Base-by-base conservation (phyloP, 2,888 invertebrate genomes). In the Rhingia rostrata region DNA sequence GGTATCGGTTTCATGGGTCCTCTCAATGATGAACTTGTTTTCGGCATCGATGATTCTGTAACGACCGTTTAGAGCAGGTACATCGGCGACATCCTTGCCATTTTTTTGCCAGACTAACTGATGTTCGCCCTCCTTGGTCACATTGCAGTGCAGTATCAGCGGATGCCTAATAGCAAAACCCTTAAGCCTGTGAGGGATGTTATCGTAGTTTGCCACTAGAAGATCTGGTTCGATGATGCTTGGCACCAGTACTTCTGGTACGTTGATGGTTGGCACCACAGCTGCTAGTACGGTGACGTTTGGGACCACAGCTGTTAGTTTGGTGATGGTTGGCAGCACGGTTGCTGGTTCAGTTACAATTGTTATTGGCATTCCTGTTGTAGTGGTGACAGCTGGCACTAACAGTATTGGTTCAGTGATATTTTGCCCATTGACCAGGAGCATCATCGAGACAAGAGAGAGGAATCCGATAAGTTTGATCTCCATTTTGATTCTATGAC, bases 1-100 rank as follows among this genome's bases (percentile, higher is more conserved):
- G 87, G 90, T 92, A 92, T 94, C 94, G 41, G 91, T 91, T 88
- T 93, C 93, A 69, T 73, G 78, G 7, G 93, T 89, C 85, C 92
- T 91, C n/a, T 87, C 88, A 69, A 92, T 89, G 82, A 92, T 88
- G 75, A 92, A 88, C 67, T 88, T 90, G 74, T 90, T 89, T 64
- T 90, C 90, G 12, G 85, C 79, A 5, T 87, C 88, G 67, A 89
- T 88, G 86, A 92, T 88, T 87, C 67, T 39, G 89, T 88, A 89
- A 60, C 92, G 92, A 2, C 84, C 89, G 82, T 87, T 87, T 86
- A 92, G 87, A 47, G 88, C 89, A 72, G 86, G 58, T 72, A 90
- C 64, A 60, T 89, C 61, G 53, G 87, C 87, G 61, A 92, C 86
- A 30, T 86, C 86, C 14, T 90, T 90, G 73, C 88, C 91, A 88